These are phyloP conservation scores for Muschampia plurimacula DNA, from an alignment of 2,888 invertebrate genomes.

Conservation along the genomic window DNA sequence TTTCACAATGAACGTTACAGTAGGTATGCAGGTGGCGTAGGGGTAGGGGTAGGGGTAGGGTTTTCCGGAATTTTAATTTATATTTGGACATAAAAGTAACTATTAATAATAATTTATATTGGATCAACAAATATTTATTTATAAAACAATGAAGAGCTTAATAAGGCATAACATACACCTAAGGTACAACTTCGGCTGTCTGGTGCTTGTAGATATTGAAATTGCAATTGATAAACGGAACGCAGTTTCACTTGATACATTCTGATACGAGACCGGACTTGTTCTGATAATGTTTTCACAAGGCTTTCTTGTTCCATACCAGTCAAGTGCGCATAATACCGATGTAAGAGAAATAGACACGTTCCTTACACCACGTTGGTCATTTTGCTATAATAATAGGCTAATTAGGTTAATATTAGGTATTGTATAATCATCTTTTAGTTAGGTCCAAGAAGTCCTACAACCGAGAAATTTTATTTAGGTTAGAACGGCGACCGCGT, in stretches of 20 bases:
- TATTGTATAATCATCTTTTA: too few species aligned
- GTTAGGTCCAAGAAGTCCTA: too few species aligned
- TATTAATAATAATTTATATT: neutral
- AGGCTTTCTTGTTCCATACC: conserved; percentile 69
- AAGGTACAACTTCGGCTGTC: conserved; percentile 49
- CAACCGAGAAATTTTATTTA: too few species aligned
- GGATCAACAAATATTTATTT: neutral
- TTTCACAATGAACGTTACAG: too few species aligned
- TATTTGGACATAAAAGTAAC: too few species aligned
- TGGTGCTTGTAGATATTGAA: conserved; percentile 66
- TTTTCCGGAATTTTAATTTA: too few species aligned
- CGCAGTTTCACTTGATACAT: conserved; percentile 77
- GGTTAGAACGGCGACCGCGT: too few species aligned
- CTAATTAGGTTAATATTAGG: too few species aligned
- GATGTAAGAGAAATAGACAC: neutral
- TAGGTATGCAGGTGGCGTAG: too few species aligned
- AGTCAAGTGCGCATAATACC: conserved; percentile 7
- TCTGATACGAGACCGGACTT: conserved; percentile 65
- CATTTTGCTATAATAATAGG: neutral
- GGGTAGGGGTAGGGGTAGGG: too few species aligned
- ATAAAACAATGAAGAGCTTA: conserved; percentile 14
- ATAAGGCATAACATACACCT: conserved; percentile 2
- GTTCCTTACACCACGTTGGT: neutral
- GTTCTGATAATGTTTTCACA: conserved; percentile 64
- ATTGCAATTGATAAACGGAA: conserved; percentile 76